Conservation (phyloP, 2,113 vertebrate genomes). For the Mesitornis unicolor region DNA sequence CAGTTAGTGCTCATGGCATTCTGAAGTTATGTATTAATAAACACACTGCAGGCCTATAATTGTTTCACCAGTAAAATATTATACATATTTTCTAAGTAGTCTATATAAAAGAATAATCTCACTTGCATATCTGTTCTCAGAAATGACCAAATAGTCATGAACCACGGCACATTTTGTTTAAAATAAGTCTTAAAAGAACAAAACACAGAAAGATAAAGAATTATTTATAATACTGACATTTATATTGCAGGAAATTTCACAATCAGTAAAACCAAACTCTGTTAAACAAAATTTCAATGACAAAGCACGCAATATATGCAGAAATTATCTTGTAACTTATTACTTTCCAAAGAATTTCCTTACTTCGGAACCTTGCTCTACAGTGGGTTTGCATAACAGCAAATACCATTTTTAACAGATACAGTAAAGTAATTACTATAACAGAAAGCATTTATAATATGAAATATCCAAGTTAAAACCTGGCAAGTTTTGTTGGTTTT, state of each 20-base stretch:
- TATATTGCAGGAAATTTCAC: slow-evolving; percentile 8
- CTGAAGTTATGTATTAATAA: not conserved
- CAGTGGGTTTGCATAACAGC: not conserved
- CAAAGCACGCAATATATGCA: not conserved
- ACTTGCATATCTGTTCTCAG: not conserved
- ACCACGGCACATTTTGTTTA: slow-evolving; percentile 12
- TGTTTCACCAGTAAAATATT: not conserved
- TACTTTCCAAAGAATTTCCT: not conserved
- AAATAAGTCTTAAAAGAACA: slow-evolving; percentile 11
- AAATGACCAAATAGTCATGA: not conserved
- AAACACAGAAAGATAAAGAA: slow-evolving; percentile 5
- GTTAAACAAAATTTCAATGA: not conserved
- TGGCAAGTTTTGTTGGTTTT: not conserved
- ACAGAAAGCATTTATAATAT: not conserved
- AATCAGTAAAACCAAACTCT: not conserved
- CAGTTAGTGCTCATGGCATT: not conserved
- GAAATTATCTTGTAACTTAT: not conserved
- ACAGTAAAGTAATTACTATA: not conserved
- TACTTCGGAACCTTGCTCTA: not conserved
- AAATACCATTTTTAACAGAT: not conserved
- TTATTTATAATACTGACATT: not conserved
- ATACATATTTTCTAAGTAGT: not conserved
- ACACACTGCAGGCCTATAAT: not conserved
- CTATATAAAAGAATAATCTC: not conserved
- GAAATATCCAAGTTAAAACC: not conserved